Percentiles rank a stretch among this genome's conserved stretches.
These are phyloP conservation scores for Rhabdomys dilectus DNA, from an alignment of 2,113 vertebrate genomes.

Conservation along the genomic window DNA sequence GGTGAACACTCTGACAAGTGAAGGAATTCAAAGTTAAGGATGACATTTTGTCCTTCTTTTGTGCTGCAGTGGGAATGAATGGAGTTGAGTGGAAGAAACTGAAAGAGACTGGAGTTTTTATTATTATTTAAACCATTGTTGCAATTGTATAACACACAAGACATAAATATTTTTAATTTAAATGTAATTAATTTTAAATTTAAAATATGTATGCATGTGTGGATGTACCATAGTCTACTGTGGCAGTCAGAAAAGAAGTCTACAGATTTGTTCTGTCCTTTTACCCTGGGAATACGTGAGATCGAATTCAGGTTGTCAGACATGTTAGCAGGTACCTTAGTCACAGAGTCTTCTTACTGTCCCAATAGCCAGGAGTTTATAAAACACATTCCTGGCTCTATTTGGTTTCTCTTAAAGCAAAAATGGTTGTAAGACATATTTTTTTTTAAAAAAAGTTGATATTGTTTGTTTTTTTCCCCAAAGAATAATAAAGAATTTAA, in stretches of 20 bases:
- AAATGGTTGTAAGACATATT: background rate
- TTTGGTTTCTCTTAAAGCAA: background rate
- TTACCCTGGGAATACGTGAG: too few relatives aligned
- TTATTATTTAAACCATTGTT: background rate
- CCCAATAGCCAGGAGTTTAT: background rate
- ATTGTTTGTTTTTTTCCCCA: fast-evolving
- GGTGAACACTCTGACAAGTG: slow-evolving; percentile 20
- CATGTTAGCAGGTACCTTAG: too few relatives aligned
- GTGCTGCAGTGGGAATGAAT: background rate
- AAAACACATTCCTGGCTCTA: background rate
- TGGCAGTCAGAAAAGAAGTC: background rate
- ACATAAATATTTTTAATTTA: background rate
- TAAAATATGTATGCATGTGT: background rate
- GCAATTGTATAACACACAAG: background rate
- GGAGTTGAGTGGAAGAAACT: background rate
- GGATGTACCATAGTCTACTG: background rate
- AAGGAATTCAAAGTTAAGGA: slow-evolving; percentile 15
- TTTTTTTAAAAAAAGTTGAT: too few relatives aligned
- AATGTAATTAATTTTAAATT: background rate
- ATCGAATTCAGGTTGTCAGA: background rate
- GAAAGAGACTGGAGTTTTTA: background rate
- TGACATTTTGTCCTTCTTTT: slow-evolving; percentile 37
- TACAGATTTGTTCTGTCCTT: background rate
- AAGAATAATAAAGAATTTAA: background rate
- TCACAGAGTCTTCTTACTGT: too few relatives aligned